A percentile compares a stretch with the other conserved stretches of the same genome.
These are phyloP conservation scores for Lutraria lutraria DNA, from an alignment of 2,888 invertebrate genomes.

Conservation along the genomic window DNA sequence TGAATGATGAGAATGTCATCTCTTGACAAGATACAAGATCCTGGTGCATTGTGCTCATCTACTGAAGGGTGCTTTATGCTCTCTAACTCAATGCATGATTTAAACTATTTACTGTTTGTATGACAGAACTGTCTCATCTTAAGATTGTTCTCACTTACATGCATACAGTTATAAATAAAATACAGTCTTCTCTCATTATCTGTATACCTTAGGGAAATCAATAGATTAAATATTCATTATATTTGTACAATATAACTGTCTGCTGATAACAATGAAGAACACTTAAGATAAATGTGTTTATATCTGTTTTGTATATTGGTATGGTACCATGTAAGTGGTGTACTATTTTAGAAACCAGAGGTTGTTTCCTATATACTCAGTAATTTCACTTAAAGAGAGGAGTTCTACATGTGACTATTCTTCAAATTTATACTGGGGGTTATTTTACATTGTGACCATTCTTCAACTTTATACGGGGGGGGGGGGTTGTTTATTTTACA, in stretches of 20 bases:
- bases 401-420: no score
- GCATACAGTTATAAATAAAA: not conserved
- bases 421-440: no score
- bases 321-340: not conserved
- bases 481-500: no score
- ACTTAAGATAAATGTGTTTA: not conserved
- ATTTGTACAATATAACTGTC: conserved; percentile 5
- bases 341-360: no score
- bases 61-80: not conserved
- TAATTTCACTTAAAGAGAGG: no score
- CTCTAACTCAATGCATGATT: not conserved
- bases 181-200: not conserved
- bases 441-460: no score
- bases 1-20: not conserved
- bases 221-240: conserved; percentile 12
- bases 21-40: not conserved
- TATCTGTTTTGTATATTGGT: not conserved
- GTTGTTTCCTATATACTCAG: no score
- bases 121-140: not conserved
- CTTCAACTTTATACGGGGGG: no score
- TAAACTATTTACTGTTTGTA: not conserved
- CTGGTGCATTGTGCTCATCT: not conserved
- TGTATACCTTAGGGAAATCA: not conserved
- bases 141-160: not conserved
- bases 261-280: not conserved